Conservation (phyloP, 2,888 invertebrate genomes). For the Lepidocyrtoides sp. region DNA sequence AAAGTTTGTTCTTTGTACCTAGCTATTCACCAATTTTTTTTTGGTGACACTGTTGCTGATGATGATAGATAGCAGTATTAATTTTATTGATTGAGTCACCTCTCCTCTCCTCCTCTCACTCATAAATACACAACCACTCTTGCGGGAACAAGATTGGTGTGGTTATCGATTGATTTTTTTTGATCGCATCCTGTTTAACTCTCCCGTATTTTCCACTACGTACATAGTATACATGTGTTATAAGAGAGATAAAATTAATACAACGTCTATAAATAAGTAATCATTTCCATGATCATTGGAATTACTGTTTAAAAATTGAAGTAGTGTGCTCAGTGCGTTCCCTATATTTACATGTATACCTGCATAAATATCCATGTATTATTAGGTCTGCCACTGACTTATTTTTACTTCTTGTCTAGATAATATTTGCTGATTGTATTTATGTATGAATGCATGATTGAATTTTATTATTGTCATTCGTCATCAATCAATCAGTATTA, state of each 20-base stretch:
- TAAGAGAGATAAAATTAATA: not conserved
- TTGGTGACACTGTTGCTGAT: not conserved
- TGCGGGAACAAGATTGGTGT: not conserved
- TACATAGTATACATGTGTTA: no score
- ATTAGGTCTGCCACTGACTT: no score
- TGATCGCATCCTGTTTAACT: conserved; percentile 30
- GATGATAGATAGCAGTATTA: conserved; percentile 46
- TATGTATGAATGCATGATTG: no score
- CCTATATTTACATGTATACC: no score
- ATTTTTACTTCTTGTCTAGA: no score
- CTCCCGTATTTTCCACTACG: conserved; percentile 1
- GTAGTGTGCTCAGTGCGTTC: no score
- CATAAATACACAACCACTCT: not conserved
- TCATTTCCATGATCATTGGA: conserved; percentile 44
- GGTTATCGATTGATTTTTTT: conserved; percentile 69
- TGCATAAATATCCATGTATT: no score
- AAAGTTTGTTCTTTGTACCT: conserved; percentile 47
- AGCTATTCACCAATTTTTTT: conserved; percentile 32
- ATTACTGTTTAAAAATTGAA: no score
- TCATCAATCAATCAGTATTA: no score
- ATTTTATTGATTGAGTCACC: conserved; percentile 67
- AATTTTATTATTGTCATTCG: no score
- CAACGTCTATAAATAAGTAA: conserved; percentile 18
- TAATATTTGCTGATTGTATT: no score
- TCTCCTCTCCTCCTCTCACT: no score